A percentile compares a stretch with the other conserved stretches of the same genome.
phyloP scores from a whole-genome alignment of 2,888 invertebrate genomes.

The Steromphala cineraria region DNA sequence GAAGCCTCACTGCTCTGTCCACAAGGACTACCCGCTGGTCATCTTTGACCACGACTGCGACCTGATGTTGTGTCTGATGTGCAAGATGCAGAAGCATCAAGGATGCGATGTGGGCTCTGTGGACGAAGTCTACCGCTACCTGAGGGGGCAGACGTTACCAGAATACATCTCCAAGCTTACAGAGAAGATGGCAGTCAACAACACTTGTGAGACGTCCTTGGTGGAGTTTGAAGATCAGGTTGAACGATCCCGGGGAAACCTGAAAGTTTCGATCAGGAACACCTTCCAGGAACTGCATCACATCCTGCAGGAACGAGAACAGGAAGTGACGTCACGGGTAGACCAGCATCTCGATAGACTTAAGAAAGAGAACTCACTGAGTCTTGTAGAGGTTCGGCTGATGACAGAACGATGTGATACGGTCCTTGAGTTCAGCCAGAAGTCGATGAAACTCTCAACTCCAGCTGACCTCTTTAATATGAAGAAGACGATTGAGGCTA shows the following conservation, averaged over 20 bases:
- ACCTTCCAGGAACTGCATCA: neutral
- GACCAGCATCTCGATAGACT: neutral
- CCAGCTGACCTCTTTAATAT: neutral
- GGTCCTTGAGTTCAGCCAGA: neutral
- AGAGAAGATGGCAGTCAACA: neutral
- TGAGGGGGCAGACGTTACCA: neutral
- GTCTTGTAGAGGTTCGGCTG: neutral
- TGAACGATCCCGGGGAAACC: neutral
- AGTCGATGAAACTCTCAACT: neutral
- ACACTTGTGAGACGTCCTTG: neutral
- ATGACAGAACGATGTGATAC: neutral
- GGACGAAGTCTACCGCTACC: neutral
- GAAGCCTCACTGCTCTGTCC: neutral
- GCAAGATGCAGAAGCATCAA: neutral
- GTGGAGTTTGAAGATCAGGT: neutral
- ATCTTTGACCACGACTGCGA: conserved; percentile 2
- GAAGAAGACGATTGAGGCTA: neutral
- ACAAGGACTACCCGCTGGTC: neutral
- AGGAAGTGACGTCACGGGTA: neutral
- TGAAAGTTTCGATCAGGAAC: neutral
- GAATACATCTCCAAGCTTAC: neutral
- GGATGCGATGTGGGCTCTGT: neutral
- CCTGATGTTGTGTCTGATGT: neutral
- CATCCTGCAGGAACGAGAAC: neutral
- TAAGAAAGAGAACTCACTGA: neutral